A percentile compares a stretch with the other conserved stretches of the same genome.
Conservation (phyloP, 92 coral and sea anemone species). For the Pocillopora meandrina region DNA sequence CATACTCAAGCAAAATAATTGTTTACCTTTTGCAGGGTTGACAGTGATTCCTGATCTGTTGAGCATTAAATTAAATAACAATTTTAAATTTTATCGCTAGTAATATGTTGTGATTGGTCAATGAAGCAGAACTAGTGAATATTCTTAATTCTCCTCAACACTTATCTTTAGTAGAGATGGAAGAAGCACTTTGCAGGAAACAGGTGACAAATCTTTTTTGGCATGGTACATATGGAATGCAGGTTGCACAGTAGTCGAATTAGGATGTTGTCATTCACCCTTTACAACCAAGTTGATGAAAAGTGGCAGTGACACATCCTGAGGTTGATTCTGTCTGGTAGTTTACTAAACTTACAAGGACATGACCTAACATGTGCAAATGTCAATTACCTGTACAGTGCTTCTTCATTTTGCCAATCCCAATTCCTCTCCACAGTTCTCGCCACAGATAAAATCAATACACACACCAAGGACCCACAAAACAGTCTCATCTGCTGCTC, state of each 20-base stretch:
- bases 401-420: constrained; percentile 92
- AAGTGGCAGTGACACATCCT: too few relatives aligned
- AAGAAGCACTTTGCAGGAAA: too few relatives aligned
- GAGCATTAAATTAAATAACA: neutral
- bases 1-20: neutral
- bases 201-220: neutral
- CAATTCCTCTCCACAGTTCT: constrained; percentile 79
- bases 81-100: neutral
- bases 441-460: constrained; percentile 53
- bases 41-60: constrained; percentile 84
- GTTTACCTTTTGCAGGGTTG: constrained; percentile 86
- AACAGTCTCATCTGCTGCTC: constrained; percentile 42
- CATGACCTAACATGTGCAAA: neutral
- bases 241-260: too few relatives aligned
- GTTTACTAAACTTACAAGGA: neutral
- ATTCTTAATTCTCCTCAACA: too few relatives aligned
- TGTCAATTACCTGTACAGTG: constrained; percentile 72
- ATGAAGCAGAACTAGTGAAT: too few relatives aligned
- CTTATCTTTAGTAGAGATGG: too few relatives aligned
- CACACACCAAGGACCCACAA: constrained; percentile 36
- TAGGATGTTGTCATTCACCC: too few relatives aligned
- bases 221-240: neutral
- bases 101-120: too few relatives aligned
- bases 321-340: too few relatives aligned
- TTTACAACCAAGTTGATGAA: too few relatives aligned